Base-by-base conservation (phyloP, 2,113 vertebrate genomes). In the Xiphorhynchus elegans region DNA sequence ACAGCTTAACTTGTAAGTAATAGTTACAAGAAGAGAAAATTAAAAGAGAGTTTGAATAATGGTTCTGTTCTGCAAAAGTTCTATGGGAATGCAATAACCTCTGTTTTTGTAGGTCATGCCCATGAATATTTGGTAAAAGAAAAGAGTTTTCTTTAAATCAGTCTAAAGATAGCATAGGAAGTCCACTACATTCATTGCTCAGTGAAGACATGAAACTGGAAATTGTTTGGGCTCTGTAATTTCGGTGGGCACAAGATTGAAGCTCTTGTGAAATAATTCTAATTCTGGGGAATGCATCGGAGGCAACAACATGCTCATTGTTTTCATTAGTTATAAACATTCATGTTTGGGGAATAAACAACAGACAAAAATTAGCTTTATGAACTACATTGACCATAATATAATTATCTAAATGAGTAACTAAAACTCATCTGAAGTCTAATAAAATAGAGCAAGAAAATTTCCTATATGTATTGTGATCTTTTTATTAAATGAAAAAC, bases 271-370 rank as follows among this genome's bases (percentile, higher is more conserved):
- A 85, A 94, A 89, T 72, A 70, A 35, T 31, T 89, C 40, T 55
- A 81, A 91, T 94, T 84, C 40, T 93, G n/a, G 76, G 83, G 81
- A 85, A 86, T 18, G 68, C 58, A 92, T 77, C 78, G 89, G 87
- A 97, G 59, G 50, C 75, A 89, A 68, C 25, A 80, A 42, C 82
- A 42, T 86, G 76, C 15, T 83, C 63, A 69, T 79, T 84, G 13
- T 85, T 77, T 95, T 91, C 75, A 89, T 74, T 81, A 91, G 76
- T 87, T 66, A 44, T 6, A 94, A 93, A 88, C 72, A 82, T 95
- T 96, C 81, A 93, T 49, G 67, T 80, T 59, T 92, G 69, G 42
- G 64, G 87, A 96, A 74, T 95, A 73, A 92, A 96, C 59, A 98
- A 97, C 60, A 67, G 67, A 89, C 35, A 53, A 90, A 91, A 87